Conservation (phyloP, 2,797 vertebrate species). For the Sebastes reedi region DNA sequence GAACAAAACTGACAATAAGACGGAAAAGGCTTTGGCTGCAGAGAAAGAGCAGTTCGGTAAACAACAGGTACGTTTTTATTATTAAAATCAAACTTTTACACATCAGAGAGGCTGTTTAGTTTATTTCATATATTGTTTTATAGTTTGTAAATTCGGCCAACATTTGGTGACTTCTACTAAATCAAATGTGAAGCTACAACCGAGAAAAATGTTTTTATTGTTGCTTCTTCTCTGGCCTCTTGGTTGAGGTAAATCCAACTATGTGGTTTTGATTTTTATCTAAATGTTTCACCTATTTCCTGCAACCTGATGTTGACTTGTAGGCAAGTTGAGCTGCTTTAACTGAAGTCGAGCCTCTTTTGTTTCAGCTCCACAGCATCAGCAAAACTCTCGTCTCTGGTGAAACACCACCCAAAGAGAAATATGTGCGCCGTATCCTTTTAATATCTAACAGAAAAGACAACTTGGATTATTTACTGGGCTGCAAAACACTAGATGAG, state of each 20-base stretch:
- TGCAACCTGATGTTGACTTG: neutral
- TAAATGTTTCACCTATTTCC: neutral
- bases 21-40: conserved; percentile 90
- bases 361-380: conserved; percentile 90
- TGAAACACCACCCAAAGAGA: conserved; percentile 93
- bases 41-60: conserved; percentile 95
- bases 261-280: neutral
- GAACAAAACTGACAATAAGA: conserved; percentile 88
- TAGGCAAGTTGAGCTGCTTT: neutral
- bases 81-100: no score
- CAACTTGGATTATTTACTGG: neutral
- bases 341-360: neutral
- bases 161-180: neutral
- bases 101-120: no score
- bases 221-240: no score
- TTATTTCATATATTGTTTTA: neutral
- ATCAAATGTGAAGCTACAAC: neutral
- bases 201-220: neutral
- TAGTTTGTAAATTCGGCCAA: neutral
- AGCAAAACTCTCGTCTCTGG: conserved; percentile 89
- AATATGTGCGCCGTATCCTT: conserved; percentile 97
- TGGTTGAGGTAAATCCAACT: neutral
- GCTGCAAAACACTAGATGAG: neutral
- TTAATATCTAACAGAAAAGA: neutral
- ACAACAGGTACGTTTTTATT: conserved; percentile 84